Percentiles rank a stretch among this genome's conserved stretches.
Evolutionary conservation across 2,797 vertebrate species (phyloP).

Genomic region (Cyprinella venusta): DNA sequence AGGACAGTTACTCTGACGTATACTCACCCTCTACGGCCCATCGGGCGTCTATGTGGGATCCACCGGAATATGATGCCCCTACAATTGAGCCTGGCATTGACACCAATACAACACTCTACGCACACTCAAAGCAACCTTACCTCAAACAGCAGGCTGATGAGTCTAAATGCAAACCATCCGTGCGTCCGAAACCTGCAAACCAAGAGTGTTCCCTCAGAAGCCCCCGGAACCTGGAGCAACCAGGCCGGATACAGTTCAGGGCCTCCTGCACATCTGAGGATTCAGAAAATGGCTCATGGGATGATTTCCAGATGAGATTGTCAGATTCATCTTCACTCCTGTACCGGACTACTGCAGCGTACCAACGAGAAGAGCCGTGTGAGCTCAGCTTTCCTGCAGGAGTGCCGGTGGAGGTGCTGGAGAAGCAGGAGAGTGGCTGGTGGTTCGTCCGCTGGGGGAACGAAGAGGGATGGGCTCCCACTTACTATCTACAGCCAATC

Average conservation of each 20-base stretch:
- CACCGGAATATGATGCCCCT: constrained; percentile 53
- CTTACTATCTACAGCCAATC: constrained; percentile 87
- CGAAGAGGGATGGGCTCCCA: constrained; percentile 94
- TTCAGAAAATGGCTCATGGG: constrained; percentile 84
- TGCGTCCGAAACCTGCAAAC: constrained; percentile 92
- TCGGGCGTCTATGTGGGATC: constrained; percentile 68
- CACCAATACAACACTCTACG: background rate
- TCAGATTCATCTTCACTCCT: constrained; percentile 82
- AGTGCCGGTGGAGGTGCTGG: constrained; percentile 89
- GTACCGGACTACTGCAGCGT: constrained; percentile 86
- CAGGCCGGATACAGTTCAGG: constrained; percentile 84
- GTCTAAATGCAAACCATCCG: constrained; percentile 85
- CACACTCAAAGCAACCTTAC: constrained; percentile 10
- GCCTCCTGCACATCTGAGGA: constrained; percentile 80
- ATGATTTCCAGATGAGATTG: constrained; percentile 83
- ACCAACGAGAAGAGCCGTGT: constrained; percentile 92
- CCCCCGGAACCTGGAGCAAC: constrained; percentile 82
- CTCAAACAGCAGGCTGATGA: constrained; percentile 36
- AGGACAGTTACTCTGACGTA: constrained; percentile 66
- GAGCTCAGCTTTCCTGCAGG: constrained; percentile 93
- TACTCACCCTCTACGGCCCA: constrained; percentile 78
- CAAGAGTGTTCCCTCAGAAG: constrained; percentile 91
- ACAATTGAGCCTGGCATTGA: constrained; percentile 71
- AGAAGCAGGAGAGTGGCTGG: constrained; percentile 95
- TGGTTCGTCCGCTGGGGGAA: constrained; percentile 91